A percentile compares a stretch with the other conserved stretches of the same genome.
Conservation (phyloP, 1,140 invertebrate species). For the Nilaparvata lugens region DNA sequence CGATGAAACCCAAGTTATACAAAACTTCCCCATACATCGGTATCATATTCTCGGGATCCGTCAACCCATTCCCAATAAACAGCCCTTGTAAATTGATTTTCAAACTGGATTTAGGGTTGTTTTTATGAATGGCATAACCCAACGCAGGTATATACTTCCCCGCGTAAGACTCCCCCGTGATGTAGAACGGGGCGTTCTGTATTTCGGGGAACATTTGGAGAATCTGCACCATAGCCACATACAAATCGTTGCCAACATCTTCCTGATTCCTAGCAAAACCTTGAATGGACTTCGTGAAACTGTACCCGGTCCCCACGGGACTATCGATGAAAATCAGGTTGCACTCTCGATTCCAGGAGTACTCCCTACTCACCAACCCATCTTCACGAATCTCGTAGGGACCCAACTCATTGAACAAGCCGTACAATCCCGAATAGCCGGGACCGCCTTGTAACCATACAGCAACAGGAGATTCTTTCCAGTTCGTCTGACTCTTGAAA, state of each 20-base stretch:
- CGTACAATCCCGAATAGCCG: slow-evolving; percentile 57
- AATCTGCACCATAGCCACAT: slow-evolving; percentile 43
- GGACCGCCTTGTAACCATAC: slow-evolving; percentile 71
- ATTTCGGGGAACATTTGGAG: slow-evolving; percentile 60
- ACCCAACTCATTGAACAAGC: slow-evolving; percentile 57
- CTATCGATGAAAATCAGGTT: slow-evolving; percentile 82
- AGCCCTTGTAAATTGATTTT: slow-evolving; percentile 57
- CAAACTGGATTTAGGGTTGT: slow-evolving; percentile 46
- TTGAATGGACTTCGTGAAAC: slow-evolving; percentile 46
- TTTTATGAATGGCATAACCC: slow-evolving; percentile 58
- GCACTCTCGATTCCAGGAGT: slow-evolving; percentile 43
- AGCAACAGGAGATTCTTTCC: slow-evolving; percentile 47
- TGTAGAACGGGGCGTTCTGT: slow-evolving; percentile 55
- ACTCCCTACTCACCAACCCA: slow-evolving; percentile 32
- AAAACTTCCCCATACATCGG: slow-evolving; percentile 69
- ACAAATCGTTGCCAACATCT: slow-evolving; percentile 31
- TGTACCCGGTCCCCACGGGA: slow-evolving; percentile 38
- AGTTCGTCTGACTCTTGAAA: slow-evolving; percentile 48
- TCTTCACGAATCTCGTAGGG: neutral
- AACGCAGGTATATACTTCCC: slow-evolving; percentile 74
- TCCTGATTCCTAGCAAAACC: slow-evolving; percentile 58
- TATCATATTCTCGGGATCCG: slow-evolving; percentile 69
- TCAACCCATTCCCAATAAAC: slow-evolving; percentile 77
- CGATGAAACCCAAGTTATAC: slow-evolving; percentile 56
- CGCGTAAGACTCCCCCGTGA: slow-evolving; percentile 79